A percentile compares a stretch with the other conserved stretches of the same genome.
Evolutionary conservation across 1,140 invertebrate species (phyloP).

Genomic region (Drosophila rhopaloa): DNA sequence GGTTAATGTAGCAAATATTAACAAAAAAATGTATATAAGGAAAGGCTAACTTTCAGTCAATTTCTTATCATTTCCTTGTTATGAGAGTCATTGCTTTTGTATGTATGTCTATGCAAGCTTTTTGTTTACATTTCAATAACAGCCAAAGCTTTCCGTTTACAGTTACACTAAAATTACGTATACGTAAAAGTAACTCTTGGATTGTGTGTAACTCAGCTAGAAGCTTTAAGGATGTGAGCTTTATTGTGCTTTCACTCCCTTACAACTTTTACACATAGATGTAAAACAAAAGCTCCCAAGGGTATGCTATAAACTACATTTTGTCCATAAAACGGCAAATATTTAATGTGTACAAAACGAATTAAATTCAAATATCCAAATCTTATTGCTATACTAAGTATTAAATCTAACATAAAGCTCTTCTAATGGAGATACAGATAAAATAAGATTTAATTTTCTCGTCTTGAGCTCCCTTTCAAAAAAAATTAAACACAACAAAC

Average conservation of each 20-base stretch:
- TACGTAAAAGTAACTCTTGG: background rate
- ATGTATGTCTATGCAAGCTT: slow-evolving; percentile 15
- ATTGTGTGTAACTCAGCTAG: slow-evolving; percentile 4
- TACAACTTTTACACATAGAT: background rate
- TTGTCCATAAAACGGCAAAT: slow-evolving; percentile 12
- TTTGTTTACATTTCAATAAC: slow-evolving; percentile 2
- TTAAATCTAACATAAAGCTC: background rate
- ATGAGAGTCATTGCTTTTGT: background rate
- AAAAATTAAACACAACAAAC: slow-evolving; percentile 13
- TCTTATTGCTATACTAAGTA: too few species aligned
- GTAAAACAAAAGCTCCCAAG: slow-evolving; percentile 8
- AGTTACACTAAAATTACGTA: slow-evolving; percentile 2
- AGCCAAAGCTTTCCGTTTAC: slow-evolving; percentile 13
- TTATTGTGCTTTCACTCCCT: background rate
- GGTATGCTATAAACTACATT: slow-evolving; percentile 9
- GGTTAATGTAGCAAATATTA: background rate
- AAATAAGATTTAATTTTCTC: background rate
- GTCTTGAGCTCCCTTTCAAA: background rate
- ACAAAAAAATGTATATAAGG: slow-evolving; percentile 3
- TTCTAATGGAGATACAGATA: background rate
- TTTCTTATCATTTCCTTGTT: slow-evolving; percentile 16
- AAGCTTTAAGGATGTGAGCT: slow-evolving; percentile 18
- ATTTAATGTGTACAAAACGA: background rate
- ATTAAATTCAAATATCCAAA: background rate
- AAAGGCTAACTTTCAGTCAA: slow-evolving; percentile 5